Base-by-base conservation (phyloP, 2,888 invertebrate species). In the Hofmannophila pseudospretella region DNA sequence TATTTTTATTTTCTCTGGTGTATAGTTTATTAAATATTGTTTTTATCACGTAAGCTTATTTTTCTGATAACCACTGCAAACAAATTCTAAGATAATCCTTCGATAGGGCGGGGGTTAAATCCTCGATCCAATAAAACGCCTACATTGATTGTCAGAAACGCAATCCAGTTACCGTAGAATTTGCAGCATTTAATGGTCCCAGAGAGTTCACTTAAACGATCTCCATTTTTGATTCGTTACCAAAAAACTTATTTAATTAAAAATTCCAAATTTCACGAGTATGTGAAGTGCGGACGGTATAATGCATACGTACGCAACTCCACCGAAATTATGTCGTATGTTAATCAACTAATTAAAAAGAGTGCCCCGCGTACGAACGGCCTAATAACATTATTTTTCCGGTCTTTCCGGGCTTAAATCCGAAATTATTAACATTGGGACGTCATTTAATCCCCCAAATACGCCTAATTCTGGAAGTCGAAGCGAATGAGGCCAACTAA, bases 401-500 rank as follows among this genome's bases (percentile, higher is more conserved):
- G 51, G 7, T 28, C n/a, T 12, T 12, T 32, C 31, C 34, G 44
- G 42, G 42, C 46, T 44, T 40, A 63, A 72, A 73, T 68, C 67
- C 65, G 46, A 57, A 58, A 50, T 63, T 67, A 67, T 68, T 67
- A 66, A 66, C 73, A 62, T 69, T 57, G 58, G 58, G 58, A 45
- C 46, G 61, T 53, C 51, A 43, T 60, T 61, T 71, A 68, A 75
- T 71, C 63, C 61, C 47, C 50, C 55, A 55, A 64, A 72, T 67
- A 65, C 66, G 62, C 61, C 32, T 60, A 62, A 73, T 74, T 73
- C 67, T 64, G 66, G 50, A 67, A 71, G 67, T 70, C 58, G 63
- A 67, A 68, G 53, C 61, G 54, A 71, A 72, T 67, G 64, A 58
- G 67, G 68, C 61, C 62, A 58, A 68, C 67, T 69, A 71, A 78